Evolutionary conservation across 2,797 vertebrate species (phyloP).

Genomic region (Ptychadena robeensis): DNA sequence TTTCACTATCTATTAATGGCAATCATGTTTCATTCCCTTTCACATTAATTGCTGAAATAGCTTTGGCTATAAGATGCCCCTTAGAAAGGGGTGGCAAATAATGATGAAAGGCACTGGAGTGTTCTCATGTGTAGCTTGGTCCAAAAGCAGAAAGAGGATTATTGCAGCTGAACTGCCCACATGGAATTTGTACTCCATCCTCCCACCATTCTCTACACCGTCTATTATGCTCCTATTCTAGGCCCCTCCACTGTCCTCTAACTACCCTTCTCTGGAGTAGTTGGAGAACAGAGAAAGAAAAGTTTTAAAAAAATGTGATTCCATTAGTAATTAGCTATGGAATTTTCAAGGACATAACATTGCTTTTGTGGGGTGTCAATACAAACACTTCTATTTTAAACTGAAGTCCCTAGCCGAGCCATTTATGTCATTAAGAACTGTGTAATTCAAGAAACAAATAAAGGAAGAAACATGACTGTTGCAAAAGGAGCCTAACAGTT

Average conservation of each 20-base stretch:
- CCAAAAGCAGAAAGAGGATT: conserved; percentile 82
- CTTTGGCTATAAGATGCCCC: conserved; percentile 80
- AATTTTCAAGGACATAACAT: conserved; percentile 79
- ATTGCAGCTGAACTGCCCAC: conserved; percentile 83
- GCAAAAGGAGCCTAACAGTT: conserved; percentile 69
- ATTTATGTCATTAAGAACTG: conserved; percentile 70
- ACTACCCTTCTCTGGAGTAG: conserved; percentile 65
- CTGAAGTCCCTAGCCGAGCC: conserved; percentile 72
- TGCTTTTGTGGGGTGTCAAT: conserved; percentile 76
- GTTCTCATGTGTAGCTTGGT: conserved; percentile 81
- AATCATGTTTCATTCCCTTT: conserved; percentile 76
- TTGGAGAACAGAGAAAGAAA: conserved; percentile 68
- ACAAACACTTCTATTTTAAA: conserved; percentile 69
- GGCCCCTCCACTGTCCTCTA: conserved; percentile 66
- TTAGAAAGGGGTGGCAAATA: conserved; percentile 82
- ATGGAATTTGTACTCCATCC: conserved; percentile 72
- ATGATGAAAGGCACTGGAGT: conserved; percentile 83
- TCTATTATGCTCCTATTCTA: conserved; percentile 57
- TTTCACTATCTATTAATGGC: conserved; percentile 72
- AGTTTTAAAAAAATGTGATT: conserved; percentile 69
- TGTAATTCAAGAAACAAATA: conserved; percentile 66
- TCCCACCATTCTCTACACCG: conserved; percentile 55
- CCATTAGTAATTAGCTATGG: conserved; percentile 81
- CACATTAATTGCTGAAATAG: conserved; percentile 82
- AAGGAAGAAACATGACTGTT: conserved; percentile 60